A percentile compares a stretch with the other conserved stretches of the same genome.
Conservation (phyloP, 1,140 invertebrate genomes). For the Spodoptera litura region DNA sequence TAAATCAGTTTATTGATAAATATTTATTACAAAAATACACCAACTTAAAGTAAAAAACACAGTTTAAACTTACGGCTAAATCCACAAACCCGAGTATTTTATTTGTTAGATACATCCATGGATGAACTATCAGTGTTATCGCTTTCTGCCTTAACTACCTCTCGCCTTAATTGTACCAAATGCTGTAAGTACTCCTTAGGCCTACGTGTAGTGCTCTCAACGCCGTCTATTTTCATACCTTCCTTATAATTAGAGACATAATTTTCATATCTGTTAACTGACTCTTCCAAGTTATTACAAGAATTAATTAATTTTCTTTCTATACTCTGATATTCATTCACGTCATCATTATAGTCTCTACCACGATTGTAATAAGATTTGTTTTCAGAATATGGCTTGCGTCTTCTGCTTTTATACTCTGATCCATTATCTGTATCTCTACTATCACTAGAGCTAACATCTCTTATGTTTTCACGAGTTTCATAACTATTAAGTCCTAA, state of each 20-base stretch:
- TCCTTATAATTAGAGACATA: conserved; percentile 60
- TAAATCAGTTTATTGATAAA: neutral
- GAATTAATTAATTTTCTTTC: conserved; percentile 69
- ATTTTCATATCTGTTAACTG: conserved; percentile 68
- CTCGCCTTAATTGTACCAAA: conserved; percentile 72
- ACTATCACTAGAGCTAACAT: conserved; percentile 55
- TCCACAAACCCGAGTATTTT: conserved; percentile 3
- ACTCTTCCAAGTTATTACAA: conserved; percentile 66
- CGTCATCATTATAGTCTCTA: conserved; percentile 53
- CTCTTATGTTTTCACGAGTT: conserved; percentile 32
- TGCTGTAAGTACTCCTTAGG: conserved; percentile 78
- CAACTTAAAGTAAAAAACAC: neutral
- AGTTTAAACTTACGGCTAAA: neutral
- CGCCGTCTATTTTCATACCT: conserved; percentile 44
- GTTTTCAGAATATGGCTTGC: neutral
- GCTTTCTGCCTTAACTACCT: conserved; percentile 62
- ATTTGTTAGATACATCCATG: conserved; percentile 15
- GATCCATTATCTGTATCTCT: conserved; percentile 36
- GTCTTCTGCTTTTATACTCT: conserved; percentile 14
- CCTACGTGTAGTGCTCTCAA: conserved; percentile 50
- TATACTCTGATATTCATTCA: conserved; percentile 57
- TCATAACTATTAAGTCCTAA: conserved; percentile 25
- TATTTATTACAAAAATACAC: conserved; percentile 18
- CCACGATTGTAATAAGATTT: conserved; percentile 33
- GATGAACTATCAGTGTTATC: conserved; percentile 50